Evolutionary conservation across 2,113 vertebrate species (phyloP).

Genomic region (Suricata suricatta): DNA sequence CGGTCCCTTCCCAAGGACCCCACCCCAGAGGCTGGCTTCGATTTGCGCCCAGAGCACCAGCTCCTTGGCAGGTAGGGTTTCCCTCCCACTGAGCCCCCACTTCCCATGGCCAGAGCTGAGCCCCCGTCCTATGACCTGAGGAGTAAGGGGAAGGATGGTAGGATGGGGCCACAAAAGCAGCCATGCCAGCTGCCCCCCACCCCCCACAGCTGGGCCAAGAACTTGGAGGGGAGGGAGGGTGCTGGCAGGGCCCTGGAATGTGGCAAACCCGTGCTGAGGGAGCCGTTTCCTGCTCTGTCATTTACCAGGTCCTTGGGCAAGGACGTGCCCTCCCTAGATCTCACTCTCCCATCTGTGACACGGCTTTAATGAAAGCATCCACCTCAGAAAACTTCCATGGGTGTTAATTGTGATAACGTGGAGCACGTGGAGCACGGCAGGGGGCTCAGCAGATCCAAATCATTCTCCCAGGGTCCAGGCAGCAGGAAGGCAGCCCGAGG

Average conservation of each 20-base stretch:
- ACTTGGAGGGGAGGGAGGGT: not conserved
- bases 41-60: not conserved
- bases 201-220: not conserved
- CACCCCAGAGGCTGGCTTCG: not conserved
- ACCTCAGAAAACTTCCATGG: not conserved
- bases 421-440: fast-evolving
- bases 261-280: not conserved
- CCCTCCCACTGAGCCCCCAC: not conserved
- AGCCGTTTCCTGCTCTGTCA: not conserved
- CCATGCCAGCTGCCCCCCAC: fast-evolving
- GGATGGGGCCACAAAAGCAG: not conserved
- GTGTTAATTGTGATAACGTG: not conserved
- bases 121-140: not conserved
- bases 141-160: not conserved
- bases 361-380: not conserved
- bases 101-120: not conserved
- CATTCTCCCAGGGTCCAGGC: not conserved
- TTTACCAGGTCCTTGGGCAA: not conserved
- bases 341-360: not conserved
- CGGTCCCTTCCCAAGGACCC: not conserved
- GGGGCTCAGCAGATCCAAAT: not conserved
- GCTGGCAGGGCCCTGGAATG: not conserved
- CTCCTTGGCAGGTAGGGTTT: not conserved
- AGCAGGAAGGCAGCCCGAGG: fast-evolving
- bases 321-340: not conserved